These are phyloP conservation scores for Conomelus anceps DNA, from an alignment of 2,888 invertebrate species.

Conservation along the genomic window DNA sequence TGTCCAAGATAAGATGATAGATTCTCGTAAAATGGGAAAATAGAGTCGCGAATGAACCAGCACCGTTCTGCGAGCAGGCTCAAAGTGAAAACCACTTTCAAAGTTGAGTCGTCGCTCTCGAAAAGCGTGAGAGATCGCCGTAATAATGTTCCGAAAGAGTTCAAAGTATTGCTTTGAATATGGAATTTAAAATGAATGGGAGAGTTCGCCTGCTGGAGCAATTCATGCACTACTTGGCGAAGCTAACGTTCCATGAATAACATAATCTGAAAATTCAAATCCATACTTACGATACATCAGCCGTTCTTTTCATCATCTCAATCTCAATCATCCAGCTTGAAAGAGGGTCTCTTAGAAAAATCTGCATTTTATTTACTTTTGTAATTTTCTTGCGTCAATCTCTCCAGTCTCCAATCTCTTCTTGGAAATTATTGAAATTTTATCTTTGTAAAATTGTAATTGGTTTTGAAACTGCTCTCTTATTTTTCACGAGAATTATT, in stretches of 20 bases:
- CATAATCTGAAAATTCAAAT: neutral
- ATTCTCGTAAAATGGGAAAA: neutral
- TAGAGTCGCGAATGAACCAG: neutral
- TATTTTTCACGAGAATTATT: too few relatives aligned
- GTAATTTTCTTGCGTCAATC: neutral
- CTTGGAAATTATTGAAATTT: neutral
- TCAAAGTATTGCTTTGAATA: neutral
- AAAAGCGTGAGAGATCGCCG: neutral
- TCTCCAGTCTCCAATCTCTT: neutral
- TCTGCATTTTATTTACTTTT: neutral
- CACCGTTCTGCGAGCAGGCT: neutral
- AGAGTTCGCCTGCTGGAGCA: neutral
- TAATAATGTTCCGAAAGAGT: neutral
- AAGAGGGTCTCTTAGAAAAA: neutral
- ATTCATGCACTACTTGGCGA: neutral
- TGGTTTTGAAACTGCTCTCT: too few relatives aligned
- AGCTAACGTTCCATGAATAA: neutral
- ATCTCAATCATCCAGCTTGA: neutral
- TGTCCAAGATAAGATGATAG: neutral
- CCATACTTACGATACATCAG: neutral
- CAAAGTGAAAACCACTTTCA: neutral
- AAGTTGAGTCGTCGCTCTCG: neutral
- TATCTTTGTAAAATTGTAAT: neutral
- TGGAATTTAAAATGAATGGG: neutral
- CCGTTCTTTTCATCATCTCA: neutral